Evolutionary conservation across 2,113 vertebrate genomes (phyloP).

Genomic region (Anseranas semipalmata): DNA sequence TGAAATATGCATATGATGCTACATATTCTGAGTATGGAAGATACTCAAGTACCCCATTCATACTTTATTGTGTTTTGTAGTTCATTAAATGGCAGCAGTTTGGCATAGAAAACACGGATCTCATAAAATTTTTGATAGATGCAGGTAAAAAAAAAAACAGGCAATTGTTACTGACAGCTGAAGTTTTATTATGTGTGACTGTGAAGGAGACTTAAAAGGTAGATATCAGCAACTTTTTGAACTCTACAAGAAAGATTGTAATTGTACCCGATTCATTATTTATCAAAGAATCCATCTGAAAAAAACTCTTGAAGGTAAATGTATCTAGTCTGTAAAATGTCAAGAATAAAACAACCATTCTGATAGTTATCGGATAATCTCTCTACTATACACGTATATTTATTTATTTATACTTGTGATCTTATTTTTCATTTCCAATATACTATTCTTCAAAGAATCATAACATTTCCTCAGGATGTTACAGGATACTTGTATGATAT

Average conservation of each 20-base stretch:
- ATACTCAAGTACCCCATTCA: neutral
- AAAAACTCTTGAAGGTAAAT: neutral
- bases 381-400: neutral
- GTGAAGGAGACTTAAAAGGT: neutral
- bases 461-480: neutral
- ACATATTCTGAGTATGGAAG: neutral
- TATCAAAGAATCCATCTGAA: slow-evolving; percentile 27
- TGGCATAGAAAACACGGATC: neutral
- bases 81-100: neutral
- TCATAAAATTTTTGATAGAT: neutral
- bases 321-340: neutral
- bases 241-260: neutral
- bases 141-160: neutral
- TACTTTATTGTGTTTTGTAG: neutral
- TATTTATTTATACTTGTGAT: neutral
- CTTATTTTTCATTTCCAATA: neutral
- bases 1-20: neutral
- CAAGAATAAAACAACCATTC: neutral
- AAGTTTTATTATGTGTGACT: neutral
- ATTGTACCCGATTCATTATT: slow-evolving; percentile 37
- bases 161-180: neutral
- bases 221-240: neutral
- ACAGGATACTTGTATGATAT: neutral
- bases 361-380: neutral
- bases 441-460: neutral